Percentiles rank a stretch among this genome's conserved stretches.
Evolutionary conservation across 2,888 invertebrate genomes (phyloP).

Genomic region (Coleophora deauratella): DNA sequence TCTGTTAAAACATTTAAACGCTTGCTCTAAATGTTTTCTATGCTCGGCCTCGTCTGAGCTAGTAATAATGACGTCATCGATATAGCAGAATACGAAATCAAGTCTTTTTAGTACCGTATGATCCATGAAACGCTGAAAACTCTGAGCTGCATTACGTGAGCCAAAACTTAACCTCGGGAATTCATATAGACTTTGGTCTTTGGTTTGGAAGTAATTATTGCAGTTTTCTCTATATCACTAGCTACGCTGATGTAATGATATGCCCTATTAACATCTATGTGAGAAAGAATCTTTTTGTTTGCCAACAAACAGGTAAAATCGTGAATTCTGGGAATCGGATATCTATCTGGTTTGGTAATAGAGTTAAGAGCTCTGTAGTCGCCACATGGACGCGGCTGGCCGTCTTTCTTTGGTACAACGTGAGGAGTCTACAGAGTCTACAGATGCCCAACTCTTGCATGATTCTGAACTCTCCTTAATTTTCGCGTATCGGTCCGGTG

Average conservation of each 20-base stretch:
- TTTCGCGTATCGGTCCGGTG: background rate
- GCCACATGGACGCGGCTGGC: background rate
- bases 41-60: slow-evolving; percentile 2
- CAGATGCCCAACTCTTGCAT: slow-evolving; percentile 1
- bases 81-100: slow-evolving; percentile 18
- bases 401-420: slow-evolving; percentile 7
- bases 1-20: slow-evolving; percentile 3
- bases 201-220: slow-evolving; percentile 6
- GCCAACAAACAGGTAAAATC: slow-evolving; percentile 1
- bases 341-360: slow-evolving; percentile 4
- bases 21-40: slow-evolving; percentile 3
- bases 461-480: slow-evolving; percentile 1
- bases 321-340: slow-evolving; percentile 2
- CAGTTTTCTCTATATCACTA: slow-evolving; percentile 4
- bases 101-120: slow-evolving; percentile 10
- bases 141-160: too few relatives aligned
- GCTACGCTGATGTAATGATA: slow-evolving; percentile 1
- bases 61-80: slow-evolving; percentile 31
- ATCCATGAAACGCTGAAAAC: slow-evolving; percentile 4
- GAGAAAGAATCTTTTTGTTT: background rate
- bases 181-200: too few relatives aligned
- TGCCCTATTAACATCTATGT: slow-evolving; percentile 2
- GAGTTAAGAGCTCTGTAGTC: slow-evolving; percentile 2
- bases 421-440: slow-evolving; percentile 8
- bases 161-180: background rate